A percentile compares a stretch with the other conserved stretches of the same genome.
phyloP scores from a whole-genome alignment of 2,797 vertebrate genomes.

The Tenualosa ilisha region DNA sequence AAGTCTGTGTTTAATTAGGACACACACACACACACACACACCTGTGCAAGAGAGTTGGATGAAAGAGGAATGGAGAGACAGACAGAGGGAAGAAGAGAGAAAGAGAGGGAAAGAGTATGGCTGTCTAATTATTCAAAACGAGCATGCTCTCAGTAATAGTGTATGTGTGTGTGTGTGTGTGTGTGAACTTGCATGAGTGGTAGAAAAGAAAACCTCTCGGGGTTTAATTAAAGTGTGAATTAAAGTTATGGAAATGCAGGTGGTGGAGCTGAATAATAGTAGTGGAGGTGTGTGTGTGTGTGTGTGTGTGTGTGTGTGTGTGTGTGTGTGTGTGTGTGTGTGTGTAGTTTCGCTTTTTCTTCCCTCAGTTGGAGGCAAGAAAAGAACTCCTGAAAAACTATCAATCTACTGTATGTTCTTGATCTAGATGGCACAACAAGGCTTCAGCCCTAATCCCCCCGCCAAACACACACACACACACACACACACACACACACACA shows the following conservation, averaged over 20 bases:
- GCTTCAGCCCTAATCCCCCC: no score
- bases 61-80: neutral
- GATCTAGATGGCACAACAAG: no score
- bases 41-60: neutral
- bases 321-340: neutral
- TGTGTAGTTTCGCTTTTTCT: neutral
- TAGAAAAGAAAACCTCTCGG: neutral
- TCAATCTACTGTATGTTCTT: no score
- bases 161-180: neutral
- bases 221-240: conserved; percentile 22
- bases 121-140: neutral
- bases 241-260: conserved; percentile 17
- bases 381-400: no score
- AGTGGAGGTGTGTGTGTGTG: neutral
- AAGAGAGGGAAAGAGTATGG: neutral
- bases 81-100: neutral
- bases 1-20: conserved; percentile 1
- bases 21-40: neutral
- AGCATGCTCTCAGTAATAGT: neutral
- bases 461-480: no score
- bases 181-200: neutral
- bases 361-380: no score
- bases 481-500: neutral
- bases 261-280: neutral
- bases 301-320: no score